phyloP scores from a whole-genome alignment of 1,140 invertebrate species.

The Zaprionus vittiger region DNA sequence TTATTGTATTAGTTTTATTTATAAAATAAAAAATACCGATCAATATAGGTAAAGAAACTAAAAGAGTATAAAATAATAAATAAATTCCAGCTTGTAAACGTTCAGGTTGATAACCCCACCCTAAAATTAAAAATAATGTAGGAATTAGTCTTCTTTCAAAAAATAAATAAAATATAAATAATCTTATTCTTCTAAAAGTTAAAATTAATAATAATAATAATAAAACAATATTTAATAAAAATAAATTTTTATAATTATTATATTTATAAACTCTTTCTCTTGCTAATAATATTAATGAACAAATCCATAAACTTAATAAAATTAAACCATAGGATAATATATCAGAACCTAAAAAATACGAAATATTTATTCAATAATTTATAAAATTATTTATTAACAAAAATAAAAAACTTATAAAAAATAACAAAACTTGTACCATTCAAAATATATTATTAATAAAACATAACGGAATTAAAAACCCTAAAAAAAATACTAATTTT shows the following conservation, averaged over 20 bases:
- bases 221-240: conserved; percentile 85
- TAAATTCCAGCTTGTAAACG: conserved; percentile 65
- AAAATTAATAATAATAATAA: conserved; percentile 86
- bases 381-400: too few relatives aligned
- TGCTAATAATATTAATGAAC: too few relatives aligned
- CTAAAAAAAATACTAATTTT: too few relatives aligned
- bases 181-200: conserved; percentile 36
- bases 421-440: too few relatives aligned
- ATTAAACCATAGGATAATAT: conserved; percentile 79
- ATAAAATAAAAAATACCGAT: conserved; percentile 85
- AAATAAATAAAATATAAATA: too few relatives aligned
- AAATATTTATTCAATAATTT: conserved; percentile 59
- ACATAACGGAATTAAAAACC: too few relatives aligned
- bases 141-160: conserved; percentile 84
- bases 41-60: conserved; percentile 87
- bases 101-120: too few relatives aligned
- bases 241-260: conserved; percentile 85
- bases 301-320: too few relatives aligned
- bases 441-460: too few relatives aligned
- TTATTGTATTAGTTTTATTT: conserved; percentile 82
- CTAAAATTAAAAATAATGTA: too few relatives aligned
- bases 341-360: conserved; percentile 85
- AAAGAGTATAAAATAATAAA: conserved; percentile 88
- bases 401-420: too few relatives aligned
- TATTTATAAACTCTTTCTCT: conserved; percentile 85